phyloP scores from a whole-genome alignment of 1,140 invertebrate species.

The Drosophila cardini region DNA sequence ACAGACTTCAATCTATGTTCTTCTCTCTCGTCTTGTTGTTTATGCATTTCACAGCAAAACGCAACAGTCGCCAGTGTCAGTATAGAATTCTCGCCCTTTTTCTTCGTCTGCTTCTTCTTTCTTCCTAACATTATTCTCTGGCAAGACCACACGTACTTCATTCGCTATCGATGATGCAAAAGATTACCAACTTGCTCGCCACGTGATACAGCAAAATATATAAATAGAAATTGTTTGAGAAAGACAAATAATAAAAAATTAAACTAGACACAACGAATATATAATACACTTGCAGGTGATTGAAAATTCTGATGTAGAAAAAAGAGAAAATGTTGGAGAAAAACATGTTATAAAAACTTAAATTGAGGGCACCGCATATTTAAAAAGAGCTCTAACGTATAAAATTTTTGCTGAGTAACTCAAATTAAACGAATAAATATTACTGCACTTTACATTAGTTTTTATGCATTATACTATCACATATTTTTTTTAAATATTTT shows the following conservation, averaged over 20 bases:
- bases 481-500: too few species aligned
- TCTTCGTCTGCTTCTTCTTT: neutral
- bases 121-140: neutral
- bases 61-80: slow-evolving; percentile 60
- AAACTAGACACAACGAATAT: neutral
- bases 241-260: slow-evolving; percentile 7
- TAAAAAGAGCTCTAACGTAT: too few species aligned
- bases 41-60: slow-evolving; percentile 66
- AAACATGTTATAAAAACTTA: too few species aligned
- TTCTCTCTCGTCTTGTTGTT: slow-evolving; percentile 55
- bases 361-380: too few species aligned
- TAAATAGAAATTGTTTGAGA: neutral
- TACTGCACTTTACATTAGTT: too few species aligned
- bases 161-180: slow-evolving; percentile 78
- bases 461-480: too few species aligned
- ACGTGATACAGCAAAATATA: slow-evolving; percentile 47
- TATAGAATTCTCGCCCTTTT: neutral
- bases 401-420: too few species aligned
- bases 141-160: slow-evolving; percentile 64
- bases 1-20: slow-evolving; percentile 32
- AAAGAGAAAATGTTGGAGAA: too few species aligned
- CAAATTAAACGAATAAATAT: too few species aligned
- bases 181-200: slow-evolving; percentile 77
- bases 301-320: neutral
- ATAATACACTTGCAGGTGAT: neutral